Base-by-base conservation (phyloP, 2,797 vertebrate species). In the Chelidonichthys spinosus region DNA sequence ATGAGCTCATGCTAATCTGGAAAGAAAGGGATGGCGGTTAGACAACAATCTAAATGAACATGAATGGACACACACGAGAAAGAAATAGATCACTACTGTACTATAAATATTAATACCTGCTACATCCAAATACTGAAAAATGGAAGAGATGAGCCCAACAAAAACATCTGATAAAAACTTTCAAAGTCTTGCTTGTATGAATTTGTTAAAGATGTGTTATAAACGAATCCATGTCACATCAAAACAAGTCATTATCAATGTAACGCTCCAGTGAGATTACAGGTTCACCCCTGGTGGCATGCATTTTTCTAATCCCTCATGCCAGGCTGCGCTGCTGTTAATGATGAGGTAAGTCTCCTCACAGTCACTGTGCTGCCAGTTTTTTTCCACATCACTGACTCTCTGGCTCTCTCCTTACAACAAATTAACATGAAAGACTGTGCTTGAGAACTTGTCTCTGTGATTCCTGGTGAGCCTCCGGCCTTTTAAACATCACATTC, bases 401-500 rank as follows among this genome's bases (percentile, higher is more conserved):
- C 69, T 74, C 76, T 50, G 64, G 32, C 83, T 88, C 25, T 25
- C 25, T 25, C 75, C 87, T 86, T 79, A 74, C 66, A 87, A 59
- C 69, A 84, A 91, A 90, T 92, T 79, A 92, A 84, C 72, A 85
- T 77, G 72, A 74, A 72, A 59, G 74, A 78, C 79, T 64, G 77
- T 63, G 65, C 81, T 89, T 88, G 89, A 86, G 84, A 91, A 87
- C 86, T 80, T n/a, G 79, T 86, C 84, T 87, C 81, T 89, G 88
- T 59, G 81, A 92, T 90, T 89, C 86, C 82, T 68, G 61, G 76
- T 74, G 82, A 90, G 87, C 87, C 85, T 87, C 73, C 3, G 25
- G 88, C 84, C 83, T 90, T 93, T 92, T 78, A 90, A 89, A 87
- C 74, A 81, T 86, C 75, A 61, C 91, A 92, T 92, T 92, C 91